A percentile compares a stretch with the other conserved stretches of the same genome.
phyloP scores from a whole-genome alignment of 2,888 invertebrate species.

The Drosophila parthenogenetica region DNA sequence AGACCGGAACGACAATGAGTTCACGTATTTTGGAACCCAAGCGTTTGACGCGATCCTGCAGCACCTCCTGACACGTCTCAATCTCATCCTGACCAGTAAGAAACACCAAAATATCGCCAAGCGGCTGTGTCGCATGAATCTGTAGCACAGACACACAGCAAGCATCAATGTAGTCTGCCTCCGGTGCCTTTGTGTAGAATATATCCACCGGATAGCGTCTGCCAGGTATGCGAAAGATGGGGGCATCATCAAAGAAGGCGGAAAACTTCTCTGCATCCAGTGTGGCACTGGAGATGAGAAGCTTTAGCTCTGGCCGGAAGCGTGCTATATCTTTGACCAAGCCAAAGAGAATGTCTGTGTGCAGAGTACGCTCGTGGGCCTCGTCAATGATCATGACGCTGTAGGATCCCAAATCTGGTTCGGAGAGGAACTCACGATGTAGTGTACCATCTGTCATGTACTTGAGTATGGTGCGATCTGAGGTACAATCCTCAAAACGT shows the following conservation, averaged over 20 bases:
- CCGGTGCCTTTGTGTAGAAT: conserved; percentile 99
- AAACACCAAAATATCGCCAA: conserved; percentile 98
- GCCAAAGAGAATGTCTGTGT: conserved; percentile 99
- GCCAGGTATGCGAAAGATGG: conserved; percentile 99
- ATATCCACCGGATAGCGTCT: conserved; percentile 98
- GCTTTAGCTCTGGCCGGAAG: conserved; percentile 96
- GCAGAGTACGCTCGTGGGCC: conserved; percentile 98
- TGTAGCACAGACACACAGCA: conserved; percentile 98
- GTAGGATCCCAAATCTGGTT: conserved; percentile 97
- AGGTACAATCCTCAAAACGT: conserved; percentile 99
- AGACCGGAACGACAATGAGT: conserved; percentile 96
- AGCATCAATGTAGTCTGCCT: conserved; percentile 99
- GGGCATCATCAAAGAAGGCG: conserved; percentile 98
- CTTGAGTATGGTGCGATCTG: conserved; percentile 97
- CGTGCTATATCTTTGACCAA: conserved; percentile 97
- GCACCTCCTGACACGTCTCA: conserved; percentile 94
- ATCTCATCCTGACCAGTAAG: conserved; percentile 97
- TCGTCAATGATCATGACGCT: conserved; percentile 99
- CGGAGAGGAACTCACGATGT: conserved; percentile 97
- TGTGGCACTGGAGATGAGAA: conserved; percentile 99
- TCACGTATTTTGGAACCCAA: conserved; percentile 97
- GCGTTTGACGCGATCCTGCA: conserved; percentile 95
- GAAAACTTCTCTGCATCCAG: conserved; percentile 99
- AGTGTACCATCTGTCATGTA: conserved; percentile 99
- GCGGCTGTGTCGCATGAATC: conserved; percentile 98